phyloP scores from a whole-genome alignment of 2,888 invertebrate species.

The Neuroscelio doddi region DNA sequence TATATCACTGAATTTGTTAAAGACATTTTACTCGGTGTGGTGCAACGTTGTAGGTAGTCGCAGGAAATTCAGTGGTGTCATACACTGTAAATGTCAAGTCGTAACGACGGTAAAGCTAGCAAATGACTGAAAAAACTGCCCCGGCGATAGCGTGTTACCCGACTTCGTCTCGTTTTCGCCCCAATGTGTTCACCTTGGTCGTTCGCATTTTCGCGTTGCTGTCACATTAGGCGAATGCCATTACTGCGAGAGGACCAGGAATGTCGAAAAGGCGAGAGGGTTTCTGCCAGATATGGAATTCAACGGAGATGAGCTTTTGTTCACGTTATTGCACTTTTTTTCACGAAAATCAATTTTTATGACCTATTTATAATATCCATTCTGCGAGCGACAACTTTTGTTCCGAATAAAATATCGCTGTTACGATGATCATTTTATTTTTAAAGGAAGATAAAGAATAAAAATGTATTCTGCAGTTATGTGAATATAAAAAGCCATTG shows the following conservation, averaged over 20 bases:
- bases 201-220: slow-evolving; percentile 50
- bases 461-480: no score
- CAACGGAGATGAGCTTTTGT: slow-evolving; percentile 14
- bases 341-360: not conserved
- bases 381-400: no score
- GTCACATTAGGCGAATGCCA: slow-evolving; percentile 52
- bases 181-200: not conserved
- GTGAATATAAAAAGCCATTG: no score
- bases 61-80: slow-evolving; percentile 38
- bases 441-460: no score
- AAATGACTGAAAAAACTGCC: slow-evolving; percentile 54
- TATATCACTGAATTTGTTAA: slow-evolving; percentile 28
- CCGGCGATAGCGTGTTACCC: slow-evolving; percentile 48
- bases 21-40: slow-evolving; percentile 21
- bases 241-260: slow-evolving; percentile 29
- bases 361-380: no score
- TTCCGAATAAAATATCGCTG: no score
- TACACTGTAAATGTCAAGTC: slow-evolving; percentile 35
- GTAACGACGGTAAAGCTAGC: slow-evolving; percentile 48
- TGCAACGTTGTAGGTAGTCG: slow-evolving; percentile 18
- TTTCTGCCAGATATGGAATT: slow-evolving; percentile 24
- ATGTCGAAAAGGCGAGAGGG: slow-evolving; percentile 28
- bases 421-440: no score
- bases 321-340: slow-evolving; percentile 10
- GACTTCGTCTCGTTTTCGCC: slow-evolving; percentile 29